A percentile compares a stretch with the other conserved stretches of the same genome.
Conservation (phyloP, 2,113 vertebrate species). For the Stercorarius parasiticus region DNA sequence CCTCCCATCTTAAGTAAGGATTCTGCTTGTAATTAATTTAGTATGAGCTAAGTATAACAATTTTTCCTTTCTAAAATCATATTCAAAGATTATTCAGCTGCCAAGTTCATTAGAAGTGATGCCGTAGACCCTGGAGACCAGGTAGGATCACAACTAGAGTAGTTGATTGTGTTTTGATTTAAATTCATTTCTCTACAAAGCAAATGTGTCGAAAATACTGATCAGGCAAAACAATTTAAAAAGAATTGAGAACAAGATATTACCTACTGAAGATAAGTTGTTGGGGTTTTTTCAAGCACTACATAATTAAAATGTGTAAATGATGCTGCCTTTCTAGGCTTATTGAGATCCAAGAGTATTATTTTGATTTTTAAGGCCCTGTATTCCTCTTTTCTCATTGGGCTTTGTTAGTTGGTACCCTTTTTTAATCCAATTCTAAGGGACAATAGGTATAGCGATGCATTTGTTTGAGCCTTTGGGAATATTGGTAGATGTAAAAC, state of each 20-base stretch:
- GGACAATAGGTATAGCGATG: background rate
- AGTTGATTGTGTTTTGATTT: constrained; percentile 15
- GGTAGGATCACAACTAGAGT: background rate
- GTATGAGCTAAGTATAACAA: background rate
- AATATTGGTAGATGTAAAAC: background rate
- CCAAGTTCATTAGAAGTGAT: background rate
- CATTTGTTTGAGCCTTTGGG: background rate
- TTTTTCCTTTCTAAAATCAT: background rate
- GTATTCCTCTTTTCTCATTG: background rate
- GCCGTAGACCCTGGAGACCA: background rate
- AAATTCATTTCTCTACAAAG: background rate
- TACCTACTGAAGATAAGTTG: background rate
- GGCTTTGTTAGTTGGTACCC: background rate
- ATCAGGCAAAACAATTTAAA: background rate
- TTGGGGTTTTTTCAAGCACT: background rate
- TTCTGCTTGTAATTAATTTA: background rate
- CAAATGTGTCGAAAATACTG: background rate
- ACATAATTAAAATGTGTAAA: background rate
- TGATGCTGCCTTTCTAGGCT: background rate
- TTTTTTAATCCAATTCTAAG: background rate
- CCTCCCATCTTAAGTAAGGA: background rate
- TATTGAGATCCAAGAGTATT: background rate
- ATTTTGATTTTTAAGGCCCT: background rate
- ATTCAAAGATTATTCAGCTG: background rate
- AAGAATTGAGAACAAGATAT: background rate